Evolutionary conservation across 2,888 invertebrate species (phyloP).

Genomic region (Archips crataeganus): DNA sequence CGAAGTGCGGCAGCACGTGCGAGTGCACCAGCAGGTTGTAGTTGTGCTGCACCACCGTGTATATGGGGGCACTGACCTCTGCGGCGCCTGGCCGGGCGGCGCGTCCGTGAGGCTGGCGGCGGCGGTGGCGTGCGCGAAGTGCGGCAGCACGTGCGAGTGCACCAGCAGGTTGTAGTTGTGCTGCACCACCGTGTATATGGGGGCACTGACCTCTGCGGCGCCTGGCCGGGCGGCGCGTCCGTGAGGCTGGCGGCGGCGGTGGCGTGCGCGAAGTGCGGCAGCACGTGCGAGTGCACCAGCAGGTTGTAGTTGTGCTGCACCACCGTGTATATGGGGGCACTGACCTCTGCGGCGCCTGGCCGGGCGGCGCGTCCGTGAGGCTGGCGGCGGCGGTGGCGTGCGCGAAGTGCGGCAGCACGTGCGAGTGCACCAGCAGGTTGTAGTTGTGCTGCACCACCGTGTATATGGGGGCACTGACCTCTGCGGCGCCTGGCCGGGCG

Average conservation of each 20-base stretch:
- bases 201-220: too few species aligned
- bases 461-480: constrained; percentile 63
- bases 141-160: too few species aligned
- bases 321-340: background rate
- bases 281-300: constrained; percentile 50
- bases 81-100: background rate
- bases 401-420: constrained; percentile 89
- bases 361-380: constrained; percentile 66
- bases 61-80: too few species aligned
- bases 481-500: constrained; percentile 42
- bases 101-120: constrained; percentile 40
- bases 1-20: too few species aligned
- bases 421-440: constrained; percentile 91
- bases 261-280: too few species aligned
- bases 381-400: constrained; percentile 73
- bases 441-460: too few species aligned
- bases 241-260: constrained; percentile 58
- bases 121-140: constrained; percentile 69
- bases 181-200: too few species aligned
- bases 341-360: too few species aligned
- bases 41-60: too few species aligned
- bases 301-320: background rate
- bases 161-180: constrained; percentile 50
- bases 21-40: too few species aligned
- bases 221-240: constrained; percentile 58